These are phyloP conservation scores for Leptopilina syphax DNA, from an alignment of 2,888 invertebrate genomes.

Conservation along the genomic window DNA sequence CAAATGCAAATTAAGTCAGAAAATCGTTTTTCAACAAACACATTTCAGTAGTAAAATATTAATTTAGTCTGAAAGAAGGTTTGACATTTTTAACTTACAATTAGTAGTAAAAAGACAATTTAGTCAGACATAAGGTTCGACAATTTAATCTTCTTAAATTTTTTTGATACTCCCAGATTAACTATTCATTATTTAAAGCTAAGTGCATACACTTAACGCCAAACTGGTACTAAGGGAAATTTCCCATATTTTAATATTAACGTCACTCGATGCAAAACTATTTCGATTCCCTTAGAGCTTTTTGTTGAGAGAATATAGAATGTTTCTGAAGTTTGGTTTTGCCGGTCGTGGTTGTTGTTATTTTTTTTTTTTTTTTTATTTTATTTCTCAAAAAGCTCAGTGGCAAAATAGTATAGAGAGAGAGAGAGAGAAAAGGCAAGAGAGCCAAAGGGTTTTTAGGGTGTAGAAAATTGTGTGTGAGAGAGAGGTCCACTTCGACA, in stretches of 20 bases:
- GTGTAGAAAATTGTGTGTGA: constrained; percentile 41
- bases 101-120: too few species aligned
- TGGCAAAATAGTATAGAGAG: constrained; percentile 62
- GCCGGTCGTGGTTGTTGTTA: constrained; percentile 62
- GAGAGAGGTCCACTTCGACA: constrained; percentile 59
- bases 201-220: too few species aligned
- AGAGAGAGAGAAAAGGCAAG: constrained; percentile 3
- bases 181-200: too few species aligned
- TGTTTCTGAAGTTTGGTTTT: constrained; percentile 52
- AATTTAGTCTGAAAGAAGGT: too few species aligned
- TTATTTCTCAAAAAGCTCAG: constrained; percentile 69
- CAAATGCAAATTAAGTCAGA: too few species aligned
- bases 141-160: too few species aligned
- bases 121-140: too few species aligned
- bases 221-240: constrained; percentile 43
- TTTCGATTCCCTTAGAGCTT: constrained; percentile 49
- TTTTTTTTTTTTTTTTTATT: too few species aligned
- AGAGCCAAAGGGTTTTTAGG: background rate
- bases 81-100: too few species aligned
- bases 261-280: constrained; percentile 52
- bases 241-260: constrained; percentile 37
- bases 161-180: too few species aligned
- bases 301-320: constrained; percentile 39
- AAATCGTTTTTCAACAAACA: too few species aligned
- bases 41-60: too few species aligned